Conservation (phyloP, 2,888 invertebrate genomes). For the Malacosoma neustria region DNA sequence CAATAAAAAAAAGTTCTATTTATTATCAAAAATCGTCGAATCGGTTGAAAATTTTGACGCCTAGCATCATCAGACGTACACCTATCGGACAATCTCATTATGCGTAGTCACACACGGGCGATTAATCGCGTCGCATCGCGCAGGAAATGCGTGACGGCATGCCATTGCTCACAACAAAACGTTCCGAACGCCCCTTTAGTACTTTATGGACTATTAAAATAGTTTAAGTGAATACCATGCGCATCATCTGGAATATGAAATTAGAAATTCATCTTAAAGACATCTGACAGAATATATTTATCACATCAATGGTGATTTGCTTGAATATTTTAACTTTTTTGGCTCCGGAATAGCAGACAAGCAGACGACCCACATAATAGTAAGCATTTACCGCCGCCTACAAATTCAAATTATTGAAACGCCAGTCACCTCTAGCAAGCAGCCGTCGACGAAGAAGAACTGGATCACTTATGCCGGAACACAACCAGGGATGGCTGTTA, state of each 20-base stretch:
- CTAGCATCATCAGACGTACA: not conserved
- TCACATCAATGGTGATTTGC: too few relatives aligned
- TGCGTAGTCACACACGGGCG: conserved; percentile 49
- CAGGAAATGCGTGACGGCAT: conserved; percentile 26
- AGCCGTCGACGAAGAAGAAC: too few relatives aligned
- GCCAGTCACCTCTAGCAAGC: too few relatives aligned
- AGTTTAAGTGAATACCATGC: not conserved
- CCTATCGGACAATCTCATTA: conserved; percentile 31
- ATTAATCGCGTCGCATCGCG: conserved; percentile 30
- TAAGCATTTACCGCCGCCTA: too few relatives aligned
- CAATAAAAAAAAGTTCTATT: too few relatives aligned
- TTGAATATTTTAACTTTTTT: too few relatives aligned
- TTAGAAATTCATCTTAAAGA: not conserved
- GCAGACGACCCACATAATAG: too few relatives aligned
- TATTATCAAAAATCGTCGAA: too few relatives aligned
- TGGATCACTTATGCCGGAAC: too few relatives aligned
- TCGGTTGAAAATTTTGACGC: not conserved
- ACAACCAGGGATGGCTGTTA: too few relatives aligned
- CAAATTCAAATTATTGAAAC: too few relatives aligned
- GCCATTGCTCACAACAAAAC: conserved; percentile 11
- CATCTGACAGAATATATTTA: not conserved
- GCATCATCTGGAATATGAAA: not conserved
- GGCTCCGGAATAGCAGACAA: too few relatives aligned
- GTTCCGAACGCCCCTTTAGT: not conserved
- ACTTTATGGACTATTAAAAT: conserved; percentile 24